Base-by-base conservation (phyloP, 2,888 invertebrate genomes). In the Diarsia dahlii region DNA sequence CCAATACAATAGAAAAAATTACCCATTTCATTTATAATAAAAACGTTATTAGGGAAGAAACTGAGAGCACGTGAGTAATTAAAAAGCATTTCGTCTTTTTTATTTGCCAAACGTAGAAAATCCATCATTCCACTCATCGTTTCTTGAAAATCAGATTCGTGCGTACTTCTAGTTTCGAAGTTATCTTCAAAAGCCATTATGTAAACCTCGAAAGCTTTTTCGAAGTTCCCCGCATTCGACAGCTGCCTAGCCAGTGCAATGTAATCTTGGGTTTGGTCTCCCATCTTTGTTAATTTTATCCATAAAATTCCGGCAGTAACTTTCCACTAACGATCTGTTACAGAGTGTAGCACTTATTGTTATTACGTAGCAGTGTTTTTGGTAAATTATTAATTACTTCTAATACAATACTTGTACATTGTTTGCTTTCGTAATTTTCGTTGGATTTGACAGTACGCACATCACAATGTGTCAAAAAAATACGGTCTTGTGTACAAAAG, bases 1-100 rank as follows among this genome's bases (percentile, higher is more conserved):
- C 97, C 97, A 81, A 95, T 96, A 89, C 97, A 97, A 89, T 90
- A 97, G 2, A 96, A 88, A 78, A 94, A 94, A 76, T 91, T 93
- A 0, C 96, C 96, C 48, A 95, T 91, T 46, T 95, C 96, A 84
- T 95, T 94, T 68, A 95, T 76, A 54, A 95, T 86, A 75, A 92
- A 83, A 5, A 90, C 85, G 78, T 92, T 94, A 2, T 88, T 84
- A 0, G 96, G 96, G 63, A 92, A 96, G 0, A 88, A 69, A 48
- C 84, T 86, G 0, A 93, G 76, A 3, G 94, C 95, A 52, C 89
- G 89, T 8, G 88, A 88, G 76, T 94, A 95, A 81, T 95, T 94
- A 0, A 72, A 65, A 69, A 95, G 95, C 70, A 96, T 92, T 10
- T 94, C 92, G 73, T 93, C 92, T 58, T 92, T 88, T 80, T 92